Evolutionary conservation across 2,888 invertebrate species (phyloP).

Genomic region (Craniophora ligustri): DNA sequence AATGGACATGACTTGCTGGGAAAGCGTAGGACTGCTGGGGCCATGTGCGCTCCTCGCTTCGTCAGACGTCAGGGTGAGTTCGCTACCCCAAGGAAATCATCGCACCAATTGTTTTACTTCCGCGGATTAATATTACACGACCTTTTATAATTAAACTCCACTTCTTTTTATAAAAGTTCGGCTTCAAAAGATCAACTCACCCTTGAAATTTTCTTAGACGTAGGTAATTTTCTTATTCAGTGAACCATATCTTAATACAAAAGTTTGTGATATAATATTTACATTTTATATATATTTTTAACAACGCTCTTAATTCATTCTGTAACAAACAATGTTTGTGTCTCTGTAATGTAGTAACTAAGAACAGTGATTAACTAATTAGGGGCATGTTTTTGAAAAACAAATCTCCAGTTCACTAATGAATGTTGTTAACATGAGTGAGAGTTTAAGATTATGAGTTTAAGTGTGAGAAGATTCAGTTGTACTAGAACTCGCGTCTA

Average conservation of each 20-base stretch:
- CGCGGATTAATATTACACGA: slow-evolving; percentile 33
- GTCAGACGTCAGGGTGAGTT: slow-evolving; percentile 85
- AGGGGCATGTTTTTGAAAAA: slow-evolving; percentile 26
- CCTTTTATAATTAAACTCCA: slow-evolving; percentile 19
- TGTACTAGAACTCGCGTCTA: slow-evolving; percentile 11
- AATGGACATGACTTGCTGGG: slow-evolving; percentile 87
- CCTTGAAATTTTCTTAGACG: slow-evolving; percentile 48
- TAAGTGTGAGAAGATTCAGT: slow-evolving; percentile 23
- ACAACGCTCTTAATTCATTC: slow-evolving; percentile 6
- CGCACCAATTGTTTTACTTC: slow-evolving; percentile 32
- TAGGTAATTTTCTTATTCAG: slow-evolving; percentile 57
- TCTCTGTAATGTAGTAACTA: slow-evolving; percentile 13
- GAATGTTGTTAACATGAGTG: slow-evolving; percentile 13
- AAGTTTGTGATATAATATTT: slow-evolving; percentile 4
- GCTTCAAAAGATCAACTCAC: slow-evolving; percentile 41
- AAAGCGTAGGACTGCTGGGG: slow-evolving; percentile 86
- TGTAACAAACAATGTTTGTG: slow-evolving; percentile 9
- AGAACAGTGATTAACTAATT: slow-evolving; percentile 34
- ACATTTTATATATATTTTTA: slow-evolving; percentile 11
- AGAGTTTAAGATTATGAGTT: slow-evolving; percentile 11
- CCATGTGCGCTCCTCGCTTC: slow-evolving; percentile 86
- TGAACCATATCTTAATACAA: slow-evolving; percentile 19
- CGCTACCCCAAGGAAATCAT: slow-evolving; percentile 46
- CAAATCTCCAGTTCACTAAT: slow-evolving; percentile 7
- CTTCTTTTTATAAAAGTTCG: slow-evolving; percentile 50